Percentiles rank a stretch among this genome's conserved stretches.
Conservation (phyloP, 2,113 vertebrate genomes). For the Progne subis region DNA sequence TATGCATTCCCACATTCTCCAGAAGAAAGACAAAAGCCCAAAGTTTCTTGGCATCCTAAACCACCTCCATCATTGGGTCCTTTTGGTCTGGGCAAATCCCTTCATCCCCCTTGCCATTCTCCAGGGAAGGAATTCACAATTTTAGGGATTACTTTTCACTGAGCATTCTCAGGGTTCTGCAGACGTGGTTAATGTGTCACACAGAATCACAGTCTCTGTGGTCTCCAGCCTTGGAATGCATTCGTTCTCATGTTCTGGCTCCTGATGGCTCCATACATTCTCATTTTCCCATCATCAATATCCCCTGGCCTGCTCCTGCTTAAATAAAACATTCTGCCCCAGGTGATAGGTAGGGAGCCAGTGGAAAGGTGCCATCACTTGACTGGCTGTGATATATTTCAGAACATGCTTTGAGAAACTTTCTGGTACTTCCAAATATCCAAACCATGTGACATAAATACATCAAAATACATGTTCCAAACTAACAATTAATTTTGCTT, state of each 20-base stretch:
- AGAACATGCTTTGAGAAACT: neutral
- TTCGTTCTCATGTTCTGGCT: neutral
- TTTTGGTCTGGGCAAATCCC: neutral
- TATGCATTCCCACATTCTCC: neutral
- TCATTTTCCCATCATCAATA: neutral
- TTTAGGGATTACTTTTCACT: neutral
- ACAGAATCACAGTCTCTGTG: neutral
- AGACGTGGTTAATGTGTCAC: neutral
- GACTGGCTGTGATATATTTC: neutral
- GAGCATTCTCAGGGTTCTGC: neutral
- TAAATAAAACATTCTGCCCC: neutral
- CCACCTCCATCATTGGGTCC: neutral
- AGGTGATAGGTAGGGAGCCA: neutral
- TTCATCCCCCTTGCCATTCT: neutral
- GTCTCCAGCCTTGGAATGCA: neutral
- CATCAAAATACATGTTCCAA: neutral
- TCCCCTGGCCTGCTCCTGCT: neutral
- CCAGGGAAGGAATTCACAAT: neutral
- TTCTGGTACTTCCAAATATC: neutral
- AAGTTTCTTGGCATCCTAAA: neutral
- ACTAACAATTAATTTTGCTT: neutral
- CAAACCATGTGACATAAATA: neutral
- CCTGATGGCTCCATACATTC: neutral
- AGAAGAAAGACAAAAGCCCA: neutral
- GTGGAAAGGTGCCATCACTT: neutral